Evolutionary conservation across 37 sponge, comb jelly and placozoan genomes (phyloP), one percentile per base, ranked within the genome.

Genomic region (Amphimedon queenslandica): DNA sequence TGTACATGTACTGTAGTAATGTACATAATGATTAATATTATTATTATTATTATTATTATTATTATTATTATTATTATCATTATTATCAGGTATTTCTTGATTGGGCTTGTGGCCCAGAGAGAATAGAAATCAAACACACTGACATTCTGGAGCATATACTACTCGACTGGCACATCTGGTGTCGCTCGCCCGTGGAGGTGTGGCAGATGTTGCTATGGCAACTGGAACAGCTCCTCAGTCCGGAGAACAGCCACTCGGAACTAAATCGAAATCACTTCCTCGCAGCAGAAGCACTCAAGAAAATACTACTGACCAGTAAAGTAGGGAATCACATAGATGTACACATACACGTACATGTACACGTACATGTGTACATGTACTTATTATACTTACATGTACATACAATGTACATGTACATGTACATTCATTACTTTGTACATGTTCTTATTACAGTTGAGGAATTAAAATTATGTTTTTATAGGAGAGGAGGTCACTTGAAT

Each of bases 161-260:
- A 6, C 74, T 90, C 69, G 96, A 95, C 72, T 95, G 96, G 91
- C 74, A 77, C 36, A 88, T 95, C 31, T 95, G 96, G 96, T 82
- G 89, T 66, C 84, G 70, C 56, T 87, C 84, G 2, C 58, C 70
- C 0, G 74, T 42, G 37, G 70, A 37, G 42, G 80, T 85, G 64
- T 87, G 88, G 88, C 32, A 51, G 34, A 11, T 65, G 40, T 43
- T 89, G 24, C 73, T 89, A 40, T 38, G 40, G 43, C 42, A 77
- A n/a, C 63, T 90, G 57, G 78, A 85, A 58, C 18, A 53, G 33
- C 78, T 85, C 0, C 77, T 88, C 51, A 43, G 24, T 0, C 64
- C 76, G 3, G 18, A 30, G 34, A 70, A 13, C 38, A 29, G 4
- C 21, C 38, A 31, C 43, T 37, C 16, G 24, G 42, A 69, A 11